A percentile compares a stretch with the other conserved stretches of the same genome.
phyloP scores from a whole-genome alignment of 2,888 invertebrate genomes.

The Synergus laeviventris region DNA sequence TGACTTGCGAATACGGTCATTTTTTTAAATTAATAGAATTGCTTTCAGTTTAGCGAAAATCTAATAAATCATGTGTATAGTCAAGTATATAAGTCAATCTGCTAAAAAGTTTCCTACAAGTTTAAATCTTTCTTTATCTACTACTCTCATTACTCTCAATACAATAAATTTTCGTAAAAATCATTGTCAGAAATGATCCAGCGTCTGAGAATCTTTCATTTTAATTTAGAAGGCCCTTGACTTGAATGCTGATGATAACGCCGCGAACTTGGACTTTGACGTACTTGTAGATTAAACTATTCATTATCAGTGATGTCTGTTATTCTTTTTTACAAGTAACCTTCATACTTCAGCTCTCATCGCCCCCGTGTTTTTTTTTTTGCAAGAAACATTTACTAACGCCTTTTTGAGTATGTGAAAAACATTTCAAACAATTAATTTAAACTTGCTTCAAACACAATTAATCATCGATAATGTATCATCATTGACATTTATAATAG shows the following conservation, averaged over 20 bases:
- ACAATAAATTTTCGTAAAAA: background rate
- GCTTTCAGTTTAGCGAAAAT: no score
- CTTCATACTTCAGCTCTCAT: background rate
- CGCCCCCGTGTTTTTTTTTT: background rate
- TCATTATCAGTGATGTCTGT: slow-evolving; percentile 22
- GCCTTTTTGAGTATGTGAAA: background rate
- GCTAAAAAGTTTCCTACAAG: background rate
- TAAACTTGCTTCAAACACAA: background rate
- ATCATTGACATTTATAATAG: background rate
- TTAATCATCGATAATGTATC: slow-evolving; percentile 16
- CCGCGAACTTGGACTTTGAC: slow-evolving; percentile 40
- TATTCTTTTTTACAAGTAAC: slow-evolving; percentile 12
- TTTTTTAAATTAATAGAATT: no score
- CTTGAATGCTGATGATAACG: slow-evolving; percentile 30
- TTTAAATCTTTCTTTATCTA: background rate
- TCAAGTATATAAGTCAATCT: background rate
- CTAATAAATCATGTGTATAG: no score
- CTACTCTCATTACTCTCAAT: background rate
- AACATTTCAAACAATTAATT: slow-evolving; percentile 8
- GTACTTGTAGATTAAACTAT: slow-evolving; percentile 21
- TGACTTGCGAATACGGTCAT: background rate
- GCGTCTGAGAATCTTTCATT: background rate
- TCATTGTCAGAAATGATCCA: background rate
- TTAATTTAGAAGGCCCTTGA: background rate
- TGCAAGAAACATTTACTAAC: background rate